Evolutionary conservation across 2,888 invertebrate genomes (phyloP).

Genomic region (Blomia tropicalis): DNA sequence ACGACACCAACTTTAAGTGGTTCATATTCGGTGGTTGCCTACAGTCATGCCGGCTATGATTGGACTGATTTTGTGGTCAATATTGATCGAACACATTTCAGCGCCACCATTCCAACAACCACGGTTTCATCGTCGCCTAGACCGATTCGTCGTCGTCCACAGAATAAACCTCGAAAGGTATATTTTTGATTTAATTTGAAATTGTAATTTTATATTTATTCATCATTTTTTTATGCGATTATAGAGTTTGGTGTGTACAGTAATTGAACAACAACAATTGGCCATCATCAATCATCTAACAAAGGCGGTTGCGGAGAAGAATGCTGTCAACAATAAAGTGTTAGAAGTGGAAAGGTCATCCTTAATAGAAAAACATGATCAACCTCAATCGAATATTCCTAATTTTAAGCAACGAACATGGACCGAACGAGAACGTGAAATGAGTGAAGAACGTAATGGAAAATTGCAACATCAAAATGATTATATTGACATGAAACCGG

Average conservation of each 20-base stretch:
- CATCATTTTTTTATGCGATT: background rate
- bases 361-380: background rate
- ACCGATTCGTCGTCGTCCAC: slow-evolving; percentile 5
- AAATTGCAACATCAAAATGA: too few relatives aligned
- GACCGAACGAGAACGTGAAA: slow-evolving; percentile 8
- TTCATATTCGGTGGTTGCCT: slow-evolving; percentile 33
- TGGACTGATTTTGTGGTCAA: slow-evolving; percentile 31
- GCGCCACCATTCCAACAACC: background rate
- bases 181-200: background rate
- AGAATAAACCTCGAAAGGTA: slow-evolving; percentile 10
- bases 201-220: background rate
- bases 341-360: background rate
- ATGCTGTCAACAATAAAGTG: background rate
- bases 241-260: background rate
- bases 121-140: background rate
- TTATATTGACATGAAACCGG: too few relatives aligned
- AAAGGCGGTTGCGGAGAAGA: background rate
- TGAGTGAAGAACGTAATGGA: too few relatives aligned
- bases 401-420: slow-evolving; percentile 17
- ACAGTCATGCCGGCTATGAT: slow-evolving; percentile 29
- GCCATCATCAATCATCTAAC: slow-evolving; percentile 6
- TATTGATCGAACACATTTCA: slow-evolving; percentile 1
- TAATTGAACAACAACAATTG: slow-evolving; percentile 2
- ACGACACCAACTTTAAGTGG: slow-evolving; percentile 32
- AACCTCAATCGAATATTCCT: background rate